These are phyloP conservation scores for Corapipo altera DNA, from an alignment of 2,113 vertebrate genomes.

Conservation along the genomic window DNA sequence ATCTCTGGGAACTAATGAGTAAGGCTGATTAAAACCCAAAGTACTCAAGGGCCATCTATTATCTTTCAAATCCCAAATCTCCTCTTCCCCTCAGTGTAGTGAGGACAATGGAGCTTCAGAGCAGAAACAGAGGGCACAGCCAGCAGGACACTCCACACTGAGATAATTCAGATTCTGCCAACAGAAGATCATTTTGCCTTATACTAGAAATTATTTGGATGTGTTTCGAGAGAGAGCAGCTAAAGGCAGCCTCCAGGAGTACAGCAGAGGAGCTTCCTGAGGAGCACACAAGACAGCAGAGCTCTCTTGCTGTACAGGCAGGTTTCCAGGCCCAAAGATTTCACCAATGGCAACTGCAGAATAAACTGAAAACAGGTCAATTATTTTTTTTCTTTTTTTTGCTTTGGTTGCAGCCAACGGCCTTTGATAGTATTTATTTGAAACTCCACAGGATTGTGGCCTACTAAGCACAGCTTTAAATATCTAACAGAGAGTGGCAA, in stretches of 20 bases:
- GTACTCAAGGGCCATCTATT: not conserved
- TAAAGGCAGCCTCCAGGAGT: not conserved
- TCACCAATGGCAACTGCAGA: not conserved
- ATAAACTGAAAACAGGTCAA: not conserved
- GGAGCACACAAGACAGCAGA: not conserved
- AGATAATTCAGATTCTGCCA: not conserved
- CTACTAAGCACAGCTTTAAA: not conserved
- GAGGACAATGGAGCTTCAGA: not conserved
- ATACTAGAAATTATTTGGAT: not conserved
- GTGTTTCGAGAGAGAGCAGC: not conserved
- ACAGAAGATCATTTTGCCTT: not conserved
- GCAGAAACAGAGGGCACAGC: not conserved
- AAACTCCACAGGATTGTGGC: not conserved
- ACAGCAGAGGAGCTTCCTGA: not conserved
- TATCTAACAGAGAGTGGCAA: not conserved
- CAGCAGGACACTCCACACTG: not conserved
- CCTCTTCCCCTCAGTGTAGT: not conserved
- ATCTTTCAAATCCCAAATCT: not conserved
- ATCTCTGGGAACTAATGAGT: not conserved
- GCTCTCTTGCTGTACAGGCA: not conserved
- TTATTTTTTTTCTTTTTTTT: not conserved
- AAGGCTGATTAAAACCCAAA: not conserved
- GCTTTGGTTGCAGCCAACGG: not conserved
- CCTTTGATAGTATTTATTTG: not conserved
- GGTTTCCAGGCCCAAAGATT: not conserved